Conservation (phyloP, 1,140 invertebrate genomes). For the Eciton burchellii region DNA sequence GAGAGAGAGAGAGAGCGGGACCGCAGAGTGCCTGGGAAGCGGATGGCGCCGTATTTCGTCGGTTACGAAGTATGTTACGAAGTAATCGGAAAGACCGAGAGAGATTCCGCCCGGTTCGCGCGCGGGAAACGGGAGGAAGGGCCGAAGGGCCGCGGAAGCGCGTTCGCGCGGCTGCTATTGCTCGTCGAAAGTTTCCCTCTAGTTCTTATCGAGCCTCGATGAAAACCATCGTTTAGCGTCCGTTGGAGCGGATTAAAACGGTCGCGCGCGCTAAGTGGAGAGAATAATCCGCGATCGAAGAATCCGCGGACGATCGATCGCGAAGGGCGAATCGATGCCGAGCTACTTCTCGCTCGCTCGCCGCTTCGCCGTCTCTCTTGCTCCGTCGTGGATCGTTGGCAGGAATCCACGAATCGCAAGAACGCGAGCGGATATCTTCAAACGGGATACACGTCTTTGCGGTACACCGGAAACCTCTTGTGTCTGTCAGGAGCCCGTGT, state of each 20-base stretch:
- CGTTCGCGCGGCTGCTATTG: slow-evolving; percentile 55
- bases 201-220: neutral
- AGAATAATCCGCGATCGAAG: neutral
- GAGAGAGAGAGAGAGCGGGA: neutral
- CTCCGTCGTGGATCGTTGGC: neutral
- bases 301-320: neutral
- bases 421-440: slow-evolving; percentile 12
- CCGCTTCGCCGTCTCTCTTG: neutral
- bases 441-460: neutral
- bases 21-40: neutral
- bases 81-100: slow-evolving; percentile 59
- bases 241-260: slow-evolving; percentile 54
- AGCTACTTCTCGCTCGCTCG: neutral
- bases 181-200: slow-evolving; percentile 60
- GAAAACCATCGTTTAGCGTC: slow-evolving; percentile 57
- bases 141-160: slow-evolving; percentile 20
- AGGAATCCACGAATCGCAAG: neutral
- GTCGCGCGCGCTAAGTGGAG: slow-evolving; percentile 15
- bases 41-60: slow-evolving; percentile 24
- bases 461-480: neutral
- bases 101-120: slow-evolving; percentile 36
- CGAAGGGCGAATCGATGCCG: neutral
- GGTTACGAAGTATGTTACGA: slow-evolving; percentile 46
- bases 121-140: slow-evolving; percentile 30
- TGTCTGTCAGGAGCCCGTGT: neutral